Evolutionary conservation across 2,113 vertebrate species (phyloP).

Genomic region (Corvus moneduloides): DNA sequence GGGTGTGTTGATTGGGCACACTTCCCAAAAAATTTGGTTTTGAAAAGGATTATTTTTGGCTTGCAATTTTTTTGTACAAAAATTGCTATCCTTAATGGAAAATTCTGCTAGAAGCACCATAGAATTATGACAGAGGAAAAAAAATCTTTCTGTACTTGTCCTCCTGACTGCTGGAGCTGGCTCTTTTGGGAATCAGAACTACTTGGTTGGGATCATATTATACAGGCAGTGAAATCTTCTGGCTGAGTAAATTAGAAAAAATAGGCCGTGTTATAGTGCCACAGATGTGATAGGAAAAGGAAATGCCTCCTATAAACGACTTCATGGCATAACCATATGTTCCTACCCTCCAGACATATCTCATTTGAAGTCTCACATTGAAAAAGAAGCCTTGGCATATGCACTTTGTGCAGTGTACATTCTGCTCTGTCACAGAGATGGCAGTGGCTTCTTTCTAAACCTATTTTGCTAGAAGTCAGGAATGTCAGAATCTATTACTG

Average conservation of each 20-base stretch:
- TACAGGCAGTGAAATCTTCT: background rate
- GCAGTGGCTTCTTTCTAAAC: background rate
- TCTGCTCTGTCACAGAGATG: background rate
- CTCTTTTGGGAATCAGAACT: background rate
- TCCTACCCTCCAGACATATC: background rate
- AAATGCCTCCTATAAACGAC: background rate
- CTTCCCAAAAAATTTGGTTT: background rate
- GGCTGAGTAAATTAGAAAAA: background rate
- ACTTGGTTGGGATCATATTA: background rate
- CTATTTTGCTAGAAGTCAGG: background rate
- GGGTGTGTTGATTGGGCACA: fast-evolving
- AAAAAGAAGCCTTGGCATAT: background rate
- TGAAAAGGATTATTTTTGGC: background rate
- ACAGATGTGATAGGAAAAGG: background rate
- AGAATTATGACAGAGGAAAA: background rate
- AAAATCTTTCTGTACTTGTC: background rate
- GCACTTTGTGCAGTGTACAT: background rate
- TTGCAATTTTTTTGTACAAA: background rate
- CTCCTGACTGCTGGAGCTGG: background rate
- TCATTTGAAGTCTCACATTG: background rate
- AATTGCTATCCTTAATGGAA: background rate
- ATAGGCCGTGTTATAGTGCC: background rate
- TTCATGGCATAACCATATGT: background rate
- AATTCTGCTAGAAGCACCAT: background rate
- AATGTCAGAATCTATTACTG: background rate